Evolutionary conservation across 1,140 invertebrate species (phyloP).

Genomic region (Dryas iulia): DNA sequence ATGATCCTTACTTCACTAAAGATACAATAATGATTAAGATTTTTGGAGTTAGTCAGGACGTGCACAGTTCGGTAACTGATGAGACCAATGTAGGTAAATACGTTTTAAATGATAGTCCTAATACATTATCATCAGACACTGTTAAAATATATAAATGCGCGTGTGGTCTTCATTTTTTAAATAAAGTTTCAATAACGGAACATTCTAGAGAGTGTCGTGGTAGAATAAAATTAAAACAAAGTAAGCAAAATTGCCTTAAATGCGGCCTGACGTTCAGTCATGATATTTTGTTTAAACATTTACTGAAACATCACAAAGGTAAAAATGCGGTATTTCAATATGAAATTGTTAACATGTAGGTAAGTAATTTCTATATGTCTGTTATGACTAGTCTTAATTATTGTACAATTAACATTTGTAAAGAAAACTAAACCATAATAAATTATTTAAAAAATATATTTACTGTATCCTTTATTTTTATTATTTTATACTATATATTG

Average conservation of each 20-base stretch:
- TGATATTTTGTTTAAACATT: conserved; percentile 53
- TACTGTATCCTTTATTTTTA: too few relatives aligned
- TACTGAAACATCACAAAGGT: conserved; percentile 51
- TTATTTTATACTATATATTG: too few relatives aligned
- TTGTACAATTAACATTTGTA: too few relatives aligned
- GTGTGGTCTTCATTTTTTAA: conserved; percentile 56
- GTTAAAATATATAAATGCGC: conserved; percentile 50
- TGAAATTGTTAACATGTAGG: conserved; percentile 34
- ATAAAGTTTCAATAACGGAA: conserved; percentile 29
- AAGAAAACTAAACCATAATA: too few relatives aligned
- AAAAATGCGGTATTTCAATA: conserved; percentile 45
- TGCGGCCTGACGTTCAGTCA: conserved; percentile 52
- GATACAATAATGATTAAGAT: conserved; percentile 36
- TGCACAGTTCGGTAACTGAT: not conserved
- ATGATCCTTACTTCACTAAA: conserved; percentile 43
- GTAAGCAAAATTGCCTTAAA: conserved; percentile 51
- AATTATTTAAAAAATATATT: too few relatives aligned
- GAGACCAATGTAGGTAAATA: not conserved
- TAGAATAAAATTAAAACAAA: conserved; percentile 32
- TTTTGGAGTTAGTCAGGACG: conserved; percentile 4
- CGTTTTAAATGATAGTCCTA: not conserved
- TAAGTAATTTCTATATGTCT: not conserved
- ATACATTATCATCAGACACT: not conserved
- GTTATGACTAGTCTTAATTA: too few relatives aligned
- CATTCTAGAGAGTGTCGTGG: conserved; percentile 37